A percentile compares a stretch with the other conserved stretches of the same genome.
phyloP scores from a whole-genome alignment of 2,113 vertebrate genomes.

The Fregetta grallaria region DNA sequence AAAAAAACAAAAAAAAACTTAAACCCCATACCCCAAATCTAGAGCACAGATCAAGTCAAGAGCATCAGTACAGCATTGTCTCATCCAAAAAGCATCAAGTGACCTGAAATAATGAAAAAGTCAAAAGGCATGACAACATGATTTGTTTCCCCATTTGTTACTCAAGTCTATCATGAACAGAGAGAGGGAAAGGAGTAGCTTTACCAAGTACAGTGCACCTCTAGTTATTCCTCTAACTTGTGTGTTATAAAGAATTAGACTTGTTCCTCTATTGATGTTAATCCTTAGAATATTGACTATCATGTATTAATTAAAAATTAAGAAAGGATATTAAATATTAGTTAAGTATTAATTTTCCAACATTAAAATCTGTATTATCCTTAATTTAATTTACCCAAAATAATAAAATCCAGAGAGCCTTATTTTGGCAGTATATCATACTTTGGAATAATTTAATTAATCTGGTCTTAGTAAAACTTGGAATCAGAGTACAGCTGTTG shows the following conservation, averaged over 20 bases:
- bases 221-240: background rate
- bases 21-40: background rate
- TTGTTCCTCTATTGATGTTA: conserved; percentile 26
- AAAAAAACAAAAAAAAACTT: background rate
- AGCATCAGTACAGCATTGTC: background rate
- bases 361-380: conserved; percentile 48
- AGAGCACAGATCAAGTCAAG: background rate
- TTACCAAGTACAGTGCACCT: background rate
- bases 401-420: conserved; percentile 38
- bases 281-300: conserved; percentile 44
- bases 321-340: conserved; percentile 43
- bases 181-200: background rate
- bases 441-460: conserved; percentile 63
- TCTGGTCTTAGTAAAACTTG: conserved; percentile 34
- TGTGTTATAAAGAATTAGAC: background rate
- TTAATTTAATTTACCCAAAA: conserved; percentile 63
- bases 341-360: conserved; percentile 37
- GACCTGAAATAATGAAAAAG: background rate
- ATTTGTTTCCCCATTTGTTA: background rate
- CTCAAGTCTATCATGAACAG: background rate
- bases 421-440: conserved; percentile 47
- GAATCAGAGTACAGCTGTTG: conserved; percentile 66
- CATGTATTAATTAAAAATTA: conserved; percentile 38
- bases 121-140: background rate
- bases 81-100: background rate